Percentiles rank a stretch among this genome's conserved stretches.
Conservation (phyloP, 2,113 vertebrate species). For the Chionis minor region DNA sequence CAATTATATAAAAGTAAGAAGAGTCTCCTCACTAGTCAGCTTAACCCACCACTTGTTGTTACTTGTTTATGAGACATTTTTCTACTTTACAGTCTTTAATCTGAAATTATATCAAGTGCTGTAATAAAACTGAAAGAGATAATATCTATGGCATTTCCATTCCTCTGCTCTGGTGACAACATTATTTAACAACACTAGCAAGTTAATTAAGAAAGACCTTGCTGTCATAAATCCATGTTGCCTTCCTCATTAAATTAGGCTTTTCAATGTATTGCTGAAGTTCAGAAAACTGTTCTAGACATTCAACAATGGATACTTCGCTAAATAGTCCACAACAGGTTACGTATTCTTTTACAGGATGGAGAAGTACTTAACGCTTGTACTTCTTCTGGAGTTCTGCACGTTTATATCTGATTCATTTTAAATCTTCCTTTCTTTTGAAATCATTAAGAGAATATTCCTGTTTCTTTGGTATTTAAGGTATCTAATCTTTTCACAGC, state of each 20-base stretch:
- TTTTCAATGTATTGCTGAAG: constrained; percentile 19
- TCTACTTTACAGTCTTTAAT: constrained; percentile 67
- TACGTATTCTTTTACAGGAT: neutral
- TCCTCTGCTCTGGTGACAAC: constrained; percentile 67
- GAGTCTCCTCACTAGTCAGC: neutral
- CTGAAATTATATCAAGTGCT: constrained; percentile 67
- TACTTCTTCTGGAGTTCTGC: neutral
- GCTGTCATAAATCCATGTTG: constrained; percentile 67
- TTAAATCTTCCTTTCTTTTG: constrained; percentile 29
- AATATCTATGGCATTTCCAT: constrained; percentile 64
- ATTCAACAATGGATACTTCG: neutral
- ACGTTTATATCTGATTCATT: neutral
- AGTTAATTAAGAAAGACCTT: constrained; percentile 73
- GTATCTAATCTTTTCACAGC: neutral
- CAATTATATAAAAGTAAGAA: constrained; percentile 18
- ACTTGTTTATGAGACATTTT: constrained; percentile 66
- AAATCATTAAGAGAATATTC: neutral
- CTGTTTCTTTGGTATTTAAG: neutral
- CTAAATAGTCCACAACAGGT: neutral
- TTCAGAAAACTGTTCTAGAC: constrained; percentile 47
- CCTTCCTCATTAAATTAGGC: constrained; percentile 55
- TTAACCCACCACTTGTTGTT: constrained; percentile 47
- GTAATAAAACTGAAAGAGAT: constrained; percentile 69
- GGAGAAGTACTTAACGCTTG: neutral
- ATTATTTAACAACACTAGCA: constrained; percentile 65